Evolutionary conservation across 2,888 invertebrate species (phyloP), one percentile per base, ranked within the genome.

Genomic region (Osmoderma eremita): DNA sequence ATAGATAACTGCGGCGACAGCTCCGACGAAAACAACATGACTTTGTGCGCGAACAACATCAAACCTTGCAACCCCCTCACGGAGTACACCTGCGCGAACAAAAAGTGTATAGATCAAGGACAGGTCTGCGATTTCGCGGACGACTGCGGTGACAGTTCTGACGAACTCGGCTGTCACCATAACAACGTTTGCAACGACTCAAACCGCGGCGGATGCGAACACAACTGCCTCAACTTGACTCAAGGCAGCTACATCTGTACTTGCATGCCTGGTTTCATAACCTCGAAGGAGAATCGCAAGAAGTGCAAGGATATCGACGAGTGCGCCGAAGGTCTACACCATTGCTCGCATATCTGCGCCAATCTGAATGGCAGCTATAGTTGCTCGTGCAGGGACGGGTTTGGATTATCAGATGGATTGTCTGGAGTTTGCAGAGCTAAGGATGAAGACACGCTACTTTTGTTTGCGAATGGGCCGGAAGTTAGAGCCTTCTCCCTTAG

Each of bases 11-110:
- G 97, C 81, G 94, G 94, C 39, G 97, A 97, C 81, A 95, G 95
- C 6, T 93, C 93, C 0, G 98, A 98, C 82, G 97, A 98, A 83
- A 96, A 96, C 82, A 95, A 96, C 82, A 92, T 95, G 88, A 95
- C 95, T 0, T 83, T 95, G 64, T 96, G 95, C 78, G 89, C 91
- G 1, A 85, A 87, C n/a, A 88, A 90, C 69, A 87, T 88, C 58
- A 88, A 90, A 73, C 89, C 92, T 0, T 94, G 94, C 80, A 92
- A 93, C 76, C 86, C 89, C 0, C 86, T 88, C 73, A 85, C 88
- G 4, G 94, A 97, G 83, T 96, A 91, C 83, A 90, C 91, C 77
- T 97, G 97, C 82, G 91, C 93, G 64, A 95, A 95, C 81, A 89
- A 91, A 68, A 90, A 89, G 75, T 98, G 98, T 79, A 88, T 97